Percentiles rank a stretch among this genome's conserved stretches.
phyloP scores from a whole-genome alignment of 2,888 invertebrate genomes.

The Bibio marci region DNA sequence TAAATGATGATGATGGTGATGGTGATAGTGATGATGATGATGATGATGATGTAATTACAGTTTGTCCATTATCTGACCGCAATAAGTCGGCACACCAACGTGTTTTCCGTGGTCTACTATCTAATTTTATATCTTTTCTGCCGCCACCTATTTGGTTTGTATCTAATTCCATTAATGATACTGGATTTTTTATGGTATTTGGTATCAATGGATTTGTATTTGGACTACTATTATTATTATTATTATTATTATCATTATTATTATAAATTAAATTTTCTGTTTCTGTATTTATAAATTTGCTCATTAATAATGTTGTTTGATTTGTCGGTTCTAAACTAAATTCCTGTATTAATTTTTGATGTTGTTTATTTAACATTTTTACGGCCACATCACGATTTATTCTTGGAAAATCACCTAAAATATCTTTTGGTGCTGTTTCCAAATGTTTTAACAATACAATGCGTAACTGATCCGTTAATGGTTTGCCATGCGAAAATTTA shows the following conservation, averaged over 20 bases:
- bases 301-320: too few species aligned
- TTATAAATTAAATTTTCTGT: too few species aligned
- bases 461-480: slow-evolving; percentile 62
- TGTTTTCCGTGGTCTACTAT: slow-evolving; percentile 23
- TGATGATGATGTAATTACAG: slow-evolving; percentile 7
- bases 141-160: slow-evolving; percentile 26
- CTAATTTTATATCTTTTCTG: slow-evolving; percentile 17
- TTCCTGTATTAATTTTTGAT: slow-evolving; percentile 31
- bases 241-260: too few species aligned
- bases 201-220: too few species aligned
- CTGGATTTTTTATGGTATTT: too few species aligned
- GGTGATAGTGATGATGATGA: not conserved
- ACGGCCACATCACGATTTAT: slow-evolving; percentile 60
- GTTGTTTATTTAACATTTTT: slow-evolving; percentile 31
- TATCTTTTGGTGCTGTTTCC: slow-evolving; percentile 81
- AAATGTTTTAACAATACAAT: slow-evolving; percentile 54
- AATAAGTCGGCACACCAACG: slow-evolving; percentile 28
- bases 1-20: not conserved
- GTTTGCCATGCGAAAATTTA: slow-evolving; percentile 83
- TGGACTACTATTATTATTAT: too few species aligned
- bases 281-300: too few species aligned
- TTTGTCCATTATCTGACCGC: not conserved
- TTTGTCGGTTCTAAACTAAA: slow-evolving; percentile 19
- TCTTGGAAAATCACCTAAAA: slow-evolving; percentile 76
- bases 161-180: slow-evolving; percentile 25